Evolutionary conservation across 2,888 invertebrate genomes (phyloP).

Genomic region (Tridacna crocea): DNA sequence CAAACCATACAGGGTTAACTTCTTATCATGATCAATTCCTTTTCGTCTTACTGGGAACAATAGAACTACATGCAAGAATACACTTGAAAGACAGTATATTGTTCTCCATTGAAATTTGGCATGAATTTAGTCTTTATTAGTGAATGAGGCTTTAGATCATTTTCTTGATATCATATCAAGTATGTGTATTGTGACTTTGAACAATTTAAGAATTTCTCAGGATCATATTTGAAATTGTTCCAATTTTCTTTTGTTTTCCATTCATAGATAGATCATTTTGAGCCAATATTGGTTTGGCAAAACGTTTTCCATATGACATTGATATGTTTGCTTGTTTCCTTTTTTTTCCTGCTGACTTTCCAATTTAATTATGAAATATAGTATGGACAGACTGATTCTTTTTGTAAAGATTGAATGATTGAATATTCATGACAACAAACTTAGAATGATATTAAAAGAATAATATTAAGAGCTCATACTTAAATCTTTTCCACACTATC

Average conservation of each 20-base stretch:
- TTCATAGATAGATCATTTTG: background rate
- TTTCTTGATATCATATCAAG: slow-evolving; percentile 54
- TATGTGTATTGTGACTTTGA: slow-evolving; percentile 52
- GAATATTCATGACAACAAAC: no score
- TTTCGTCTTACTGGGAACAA: slow-evolving; percentile 44
- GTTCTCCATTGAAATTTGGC: slow-evolving; percentile 44
- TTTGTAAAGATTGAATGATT: no score
- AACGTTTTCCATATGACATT: background rate
- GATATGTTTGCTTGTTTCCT: background rate
- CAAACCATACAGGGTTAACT: slow-evolving; percentile 48
- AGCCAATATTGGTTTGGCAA: background rate
- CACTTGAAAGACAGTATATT: slow-evolving; percentile 45
- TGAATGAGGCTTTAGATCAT: slow-evolving; percentile 41
- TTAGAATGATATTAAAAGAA: no score
- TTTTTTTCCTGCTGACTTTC: no score
- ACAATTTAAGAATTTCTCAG: slow-evolving; percentile 52
- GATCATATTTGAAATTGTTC: slow-evolving; percentile 62
- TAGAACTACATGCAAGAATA: slow-evolving; percentile 56
- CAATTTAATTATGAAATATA: no score
- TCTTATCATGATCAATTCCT: slow-evolving; percentile 56
- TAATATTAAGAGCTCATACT: no score
- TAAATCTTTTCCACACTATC: no score
- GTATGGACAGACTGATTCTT: no score
- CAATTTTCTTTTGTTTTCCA: slow-evolving; percentile 49
- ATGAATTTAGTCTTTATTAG: slow-evolving; percentile 38